These are phyloP conservation scores for Scaptomyza pallida DNA, from an alignment of 1,140 invertebrate species.

Conservation along the genomic window DNA sequence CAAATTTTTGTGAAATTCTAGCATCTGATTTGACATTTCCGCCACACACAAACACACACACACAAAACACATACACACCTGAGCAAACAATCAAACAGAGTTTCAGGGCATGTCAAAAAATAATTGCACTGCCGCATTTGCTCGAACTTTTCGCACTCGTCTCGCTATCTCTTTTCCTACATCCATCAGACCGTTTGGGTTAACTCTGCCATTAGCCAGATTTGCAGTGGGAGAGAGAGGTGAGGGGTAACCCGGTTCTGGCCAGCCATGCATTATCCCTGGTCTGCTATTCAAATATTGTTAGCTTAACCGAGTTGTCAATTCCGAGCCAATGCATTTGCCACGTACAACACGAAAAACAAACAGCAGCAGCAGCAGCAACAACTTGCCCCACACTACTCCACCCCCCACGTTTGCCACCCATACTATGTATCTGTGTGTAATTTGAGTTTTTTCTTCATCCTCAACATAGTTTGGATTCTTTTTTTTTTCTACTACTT, in stretches of 20 bases:
- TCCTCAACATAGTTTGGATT: background rate
- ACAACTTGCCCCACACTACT: background rate
- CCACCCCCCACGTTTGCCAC: constrained; percentile 4
- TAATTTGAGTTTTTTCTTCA: constrained; percentile 59
- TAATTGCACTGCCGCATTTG: constrained; percentile 45
- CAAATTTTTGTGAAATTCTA: constrained; percentile 9
- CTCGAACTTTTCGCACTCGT: background rate
- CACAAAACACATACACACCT: constrained; percentile 2
- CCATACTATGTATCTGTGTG: constrained; percentile 45
- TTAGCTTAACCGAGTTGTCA: constrained; percentile 77
- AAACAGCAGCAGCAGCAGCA: constrained; percentile 43
- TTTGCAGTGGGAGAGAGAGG: constrained; percentile 11
- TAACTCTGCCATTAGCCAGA: constrained; percentile 32
- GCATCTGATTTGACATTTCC: constrained; percentile 11
- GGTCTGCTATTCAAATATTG: constrained; percentile 72
- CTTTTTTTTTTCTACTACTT: constrained; percentile 17
- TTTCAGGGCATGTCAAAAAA: constrained; percentile 53
- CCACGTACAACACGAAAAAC: constrained; percentile 55
- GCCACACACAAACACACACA: constrained; percentile 1
- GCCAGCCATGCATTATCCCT: constrained; percentile 30
- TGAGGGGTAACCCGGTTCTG: constrained; percentile 9
- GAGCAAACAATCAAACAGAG: constrained; percentile 5
- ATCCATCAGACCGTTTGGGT: background rate
- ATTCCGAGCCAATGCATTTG: constrained; percentile 73
- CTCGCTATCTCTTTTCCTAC: background rate